Conservation (phyloP, 2,888 invertebrate species). For the Drosophila ochracea region DNA sequence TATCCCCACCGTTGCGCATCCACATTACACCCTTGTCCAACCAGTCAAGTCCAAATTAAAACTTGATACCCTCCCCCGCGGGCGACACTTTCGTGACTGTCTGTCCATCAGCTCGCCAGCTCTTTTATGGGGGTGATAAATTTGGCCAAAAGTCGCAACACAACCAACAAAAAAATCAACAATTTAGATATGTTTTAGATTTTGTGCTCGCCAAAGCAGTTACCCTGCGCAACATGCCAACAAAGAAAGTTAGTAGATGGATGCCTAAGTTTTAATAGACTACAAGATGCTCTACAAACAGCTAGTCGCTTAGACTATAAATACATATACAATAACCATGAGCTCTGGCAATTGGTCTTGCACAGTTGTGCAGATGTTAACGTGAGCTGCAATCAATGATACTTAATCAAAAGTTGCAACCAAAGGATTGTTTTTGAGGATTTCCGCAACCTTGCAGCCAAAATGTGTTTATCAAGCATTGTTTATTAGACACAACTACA, state of each 20-base stretch:
- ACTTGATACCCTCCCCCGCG: slow-evolving; percentile 4
- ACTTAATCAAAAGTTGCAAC: neutral
- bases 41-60: slow-evolving; percentile 29
- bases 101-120: slow-evolving; percentile 26
- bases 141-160: slow-evolving; percentile 36
- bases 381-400: neutral
- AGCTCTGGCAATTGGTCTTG: neutral
- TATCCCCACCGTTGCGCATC: neutral
- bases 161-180: neutral
- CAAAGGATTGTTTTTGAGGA: neutral
- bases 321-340: neutral
- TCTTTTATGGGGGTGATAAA: slow-evolving; percentile 48
- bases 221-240: slow-evolving; percentile 13
- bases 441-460: neutral
- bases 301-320: neutral
- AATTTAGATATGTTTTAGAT: neutral
- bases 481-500: neutral
- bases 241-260: neutral
- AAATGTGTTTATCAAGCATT: neutral
- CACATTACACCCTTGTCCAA: neutral
- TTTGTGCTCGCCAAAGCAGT: neutral
- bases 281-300: neutral
- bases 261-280: neutral
- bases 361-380: too few species aligned
- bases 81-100: neutral